Evolutionary conservation across 2,797 vertebrate species (phyloP).

Genomic region (Graptemys geographica): DNA sequence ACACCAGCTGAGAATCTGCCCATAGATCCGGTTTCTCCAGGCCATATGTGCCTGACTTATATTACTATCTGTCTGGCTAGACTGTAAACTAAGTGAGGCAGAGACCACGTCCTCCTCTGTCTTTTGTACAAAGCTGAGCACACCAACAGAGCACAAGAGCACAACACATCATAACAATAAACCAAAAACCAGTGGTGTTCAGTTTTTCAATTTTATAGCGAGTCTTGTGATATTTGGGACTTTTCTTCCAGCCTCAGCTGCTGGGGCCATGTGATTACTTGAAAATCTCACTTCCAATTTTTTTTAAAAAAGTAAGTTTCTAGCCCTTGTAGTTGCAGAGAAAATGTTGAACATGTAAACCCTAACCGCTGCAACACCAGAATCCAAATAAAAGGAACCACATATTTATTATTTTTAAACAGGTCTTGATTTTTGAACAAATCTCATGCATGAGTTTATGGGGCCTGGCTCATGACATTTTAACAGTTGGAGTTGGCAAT

Average conservation of each 20-base stretch:
- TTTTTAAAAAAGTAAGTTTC: neutral
- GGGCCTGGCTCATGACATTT: neutral
- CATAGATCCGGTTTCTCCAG: neutral
- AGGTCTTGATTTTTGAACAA: neutral
- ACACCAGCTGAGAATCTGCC: neutral
- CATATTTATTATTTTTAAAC: neutral
- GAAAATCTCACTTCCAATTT: neutral
- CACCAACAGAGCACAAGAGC: neutral
- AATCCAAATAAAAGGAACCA: neutral
- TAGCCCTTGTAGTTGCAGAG: neutral
- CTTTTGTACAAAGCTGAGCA: neutral
- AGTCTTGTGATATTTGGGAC: neutral
- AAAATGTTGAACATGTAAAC: neutral
- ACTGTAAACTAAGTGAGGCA: neutral
- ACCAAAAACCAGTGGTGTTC: neutral
- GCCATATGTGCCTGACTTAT: neutral
- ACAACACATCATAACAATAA: neutral
- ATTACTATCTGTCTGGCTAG: neutral
- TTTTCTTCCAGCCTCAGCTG: neutral
- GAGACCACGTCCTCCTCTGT: neutral
- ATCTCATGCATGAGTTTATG: neutral
- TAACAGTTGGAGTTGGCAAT: neutral
- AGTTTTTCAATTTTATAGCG: neutral
- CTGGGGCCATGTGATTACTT: neutral
- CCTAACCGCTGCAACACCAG: fast-evolving